phyloP scores from a whole-genome alignment of 2,888 invertebrate species.

The Thymelicus sylvestris region DNA sequence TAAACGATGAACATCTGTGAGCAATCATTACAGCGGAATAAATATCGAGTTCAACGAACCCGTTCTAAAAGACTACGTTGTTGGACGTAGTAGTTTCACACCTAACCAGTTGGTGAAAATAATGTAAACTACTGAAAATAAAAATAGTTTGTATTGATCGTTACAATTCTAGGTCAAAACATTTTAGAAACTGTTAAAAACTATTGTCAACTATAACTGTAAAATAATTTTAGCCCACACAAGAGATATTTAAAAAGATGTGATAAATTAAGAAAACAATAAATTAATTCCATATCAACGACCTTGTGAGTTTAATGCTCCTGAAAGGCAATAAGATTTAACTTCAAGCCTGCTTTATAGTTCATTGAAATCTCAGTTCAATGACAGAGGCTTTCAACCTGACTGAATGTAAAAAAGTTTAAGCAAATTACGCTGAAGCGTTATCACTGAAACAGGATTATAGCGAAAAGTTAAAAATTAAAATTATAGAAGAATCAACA shows the following conservation, averaged over 20 bases:
- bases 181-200: constrained; percentile 7
- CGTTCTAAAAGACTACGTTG: constrained; percentile 50
- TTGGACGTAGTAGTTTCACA: constrained; percentile 42
- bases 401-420: constrained; percentile 22
- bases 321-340: constrained; percentile 36
- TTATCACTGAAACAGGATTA: constrained; percentile 15
- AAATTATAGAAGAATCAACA: constrained; percentile 38
- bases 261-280: constrained; percentile 16
- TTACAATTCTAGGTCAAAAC: constrained; percentile 23
- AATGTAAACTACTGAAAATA: constrained; percentile 7
- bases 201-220: constrained; percentile 1
- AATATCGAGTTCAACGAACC: constrained; percentile 65
- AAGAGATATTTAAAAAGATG: constrained; percentile 12
- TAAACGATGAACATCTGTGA: constrained; percentile 62
- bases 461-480: constrained; percentile 14
- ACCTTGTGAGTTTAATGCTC: constrained; percentile 40
- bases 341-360: constrained; percentile 39
- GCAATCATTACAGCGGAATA: constrained; percentile 56
- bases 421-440: constrained; percentile 5
- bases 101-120: constrained; percentile 20
- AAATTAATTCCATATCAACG: constrained; percentile 28
- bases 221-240: not conserved
- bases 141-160: not conserved
- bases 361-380: constrained; percentile 41
- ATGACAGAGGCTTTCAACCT: constrained; percentile 42